Evolutionary conservation across 2,113 vertebrate genomes (phyloP), one percentile per base, ranked within the genome.

Genomic region (Seriola aureovittata): DNA sequence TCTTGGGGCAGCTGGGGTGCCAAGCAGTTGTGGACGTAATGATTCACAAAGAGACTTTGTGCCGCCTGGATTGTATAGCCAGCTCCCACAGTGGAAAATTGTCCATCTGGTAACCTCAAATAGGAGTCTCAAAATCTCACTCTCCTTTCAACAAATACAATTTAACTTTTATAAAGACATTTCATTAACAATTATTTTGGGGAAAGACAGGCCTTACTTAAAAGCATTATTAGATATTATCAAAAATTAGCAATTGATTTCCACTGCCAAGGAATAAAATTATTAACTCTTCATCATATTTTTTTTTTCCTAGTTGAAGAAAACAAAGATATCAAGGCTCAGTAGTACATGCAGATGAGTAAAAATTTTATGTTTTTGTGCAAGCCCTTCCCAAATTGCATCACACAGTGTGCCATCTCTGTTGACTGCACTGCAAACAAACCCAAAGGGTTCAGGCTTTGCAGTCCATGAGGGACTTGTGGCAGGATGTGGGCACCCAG

Each of bases 401-500:
- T 90, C 83, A 82, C 40, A 21, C 36, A 62, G 23, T 36, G 32
- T 36, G 19, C n/a, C 55, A 71, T 79, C 58, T 81, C 54, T 65
- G 62, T 81, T 11, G 50, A 78, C 66, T 85, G 60, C 66, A 74
- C 42, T 84, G 58, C 78, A 64, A 82, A 86, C 52, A 78, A 88
- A 63, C 73, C 82, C 3, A 25, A n/a, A 55, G 69, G 75, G 78
- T 68, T 52, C 62, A 44, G 23, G 38, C n/a, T 88, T 72, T 81
- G 57, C 85, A 50, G 65, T 67, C 52, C 85, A 76, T 4, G 0
- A 67, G 84, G 77, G 88, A 89, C 66, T 86, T 73, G 74, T 58
- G 71, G 78, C 58, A 87, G 85, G 86, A 92, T 81, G 82, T 90
- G 81, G 87, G 77, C 83, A 82, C 48, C 65, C 73, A 59, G 71